A percentile compares a stretch with the other conserved stretches of the same genome.
phyloP scores from a whole-genome alignment of 35 echinoderm and acorn worm genomes.

The Apostichopus japonicus region DNA sequence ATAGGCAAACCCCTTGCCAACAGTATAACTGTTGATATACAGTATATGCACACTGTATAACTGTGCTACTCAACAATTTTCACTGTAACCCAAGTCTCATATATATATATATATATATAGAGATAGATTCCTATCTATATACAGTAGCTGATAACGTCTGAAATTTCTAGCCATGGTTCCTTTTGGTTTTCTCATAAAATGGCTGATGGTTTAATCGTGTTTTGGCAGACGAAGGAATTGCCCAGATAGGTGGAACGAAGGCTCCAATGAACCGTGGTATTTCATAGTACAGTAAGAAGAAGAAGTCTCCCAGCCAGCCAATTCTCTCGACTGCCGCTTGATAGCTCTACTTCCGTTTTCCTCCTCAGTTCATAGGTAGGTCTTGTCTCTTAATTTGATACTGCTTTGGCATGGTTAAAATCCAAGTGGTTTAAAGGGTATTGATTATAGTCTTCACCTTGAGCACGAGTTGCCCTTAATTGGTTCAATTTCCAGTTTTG shows the following conservation, averaged over 20 bases:
- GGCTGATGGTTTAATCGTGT: constrained; percentile 29
- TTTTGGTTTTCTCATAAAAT: constrained; percentile 46
- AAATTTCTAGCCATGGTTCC: background rate
- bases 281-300: background rate
- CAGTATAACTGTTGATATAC: no score
- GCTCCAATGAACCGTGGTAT: constrained; percentile 21
- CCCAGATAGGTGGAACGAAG: constrained; percentile 30
- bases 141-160: no score
- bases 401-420: background rate
- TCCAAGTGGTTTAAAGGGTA: background rate
- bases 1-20: no score
- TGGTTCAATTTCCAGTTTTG: constrained; percentile 26
- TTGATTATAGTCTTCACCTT: constrained; percentile 9
- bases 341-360: no score
- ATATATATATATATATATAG: no score
- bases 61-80: no score
- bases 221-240: constrained; percentile 19
- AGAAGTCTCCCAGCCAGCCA: background rate
- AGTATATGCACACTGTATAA: no score
- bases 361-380: background rate
- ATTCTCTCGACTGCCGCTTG: background rate
- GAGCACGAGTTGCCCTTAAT: constrained; percentile 9
- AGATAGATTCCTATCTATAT: no score
- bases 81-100: no score
- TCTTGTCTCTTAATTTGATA: background rate